Conservation (phyloP, 2,888 invertebrate genomes). For the Cyaniris semiargus region DNA sequence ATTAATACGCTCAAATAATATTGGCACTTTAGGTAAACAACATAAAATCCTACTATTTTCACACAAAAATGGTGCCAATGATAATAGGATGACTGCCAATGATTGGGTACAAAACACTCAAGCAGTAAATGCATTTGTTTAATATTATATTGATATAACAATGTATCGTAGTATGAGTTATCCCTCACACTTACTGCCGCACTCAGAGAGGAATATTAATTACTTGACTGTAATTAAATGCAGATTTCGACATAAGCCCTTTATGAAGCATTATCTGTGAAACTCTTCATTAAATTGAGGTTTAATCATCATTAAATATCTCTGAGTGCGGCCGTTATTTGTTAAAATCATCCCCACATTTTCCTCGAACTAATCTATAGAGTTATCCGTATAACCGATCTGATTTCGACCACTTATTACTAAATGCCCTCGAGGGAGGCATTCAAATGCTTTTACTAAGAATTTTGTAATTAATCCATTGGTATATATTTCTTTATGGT, state of each 20-base stretch:
- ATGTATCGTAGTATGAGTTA: background rate
- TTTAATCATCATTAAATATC: too few species aligned
- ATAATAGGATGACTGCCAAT: too few species aligned
- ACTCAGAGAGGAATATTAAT: too few species aligned
- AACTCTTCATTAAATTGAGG: too few species aligned
- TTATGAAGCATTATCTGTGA: too few species aligned
- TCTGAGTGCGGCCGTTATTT: background rate
- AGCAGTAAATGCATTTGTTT: background rate
- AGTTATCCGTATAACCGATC: background rate
- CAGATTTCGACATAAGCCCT: too few species aligned
- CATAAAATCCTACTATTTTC: too few species aligned
- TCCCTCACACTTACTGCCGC: too few species aligned
- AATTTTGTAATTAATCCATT: background rate
- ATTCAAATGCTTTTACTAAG: background rate
- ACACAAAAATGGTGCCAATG: too few species aligned
- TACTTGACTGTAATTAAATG: too few species aligned
- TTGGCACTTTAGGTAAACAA: too few species aligned
- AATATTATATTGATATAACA: background rate
- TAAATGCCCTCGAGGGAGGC: background rate
- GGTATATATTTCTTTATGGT: background rate
- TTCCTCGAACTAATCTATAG: background rate
- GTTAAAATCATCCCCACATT: background rate
- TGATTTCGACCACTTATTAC: background rate
- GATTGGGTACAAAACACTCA: background rate
- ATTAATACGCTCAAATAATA: too few species aligned